A percentile compares a stretch with the other conserved stretches of the same genome.
Evolutionary conservation across 2,113 vertebrate genomes (phyloP).

Genomic region (Suncus etruscus): DNA sequence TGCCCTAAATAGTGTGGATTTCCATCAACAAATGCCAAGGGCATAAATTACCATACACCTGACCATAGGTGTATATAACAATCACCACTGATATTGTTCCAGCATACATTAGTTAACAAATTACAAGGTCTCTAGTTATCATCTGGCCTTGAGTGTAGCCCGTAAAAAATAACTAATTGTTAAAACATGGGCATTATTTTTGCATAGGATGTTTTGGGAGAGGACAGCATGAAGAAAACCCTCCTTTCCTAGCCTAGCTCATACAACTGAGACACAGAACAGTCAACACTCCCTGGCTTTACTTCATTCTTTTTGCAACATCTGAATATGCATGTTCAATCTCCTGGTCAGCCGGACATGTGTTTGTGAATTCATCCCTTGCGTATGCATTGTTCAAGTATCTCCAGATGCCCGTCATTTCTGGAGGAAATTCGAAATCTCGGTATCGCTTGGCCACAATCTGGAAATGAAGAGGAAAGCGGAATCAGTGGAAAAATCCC

Average conservation of each 20-base stretch:
- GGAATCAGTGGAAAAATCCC: constrained; percentile 43
- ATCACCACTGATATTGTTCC: not conserved
- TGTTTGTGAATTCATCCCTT: constrained; percentile 96
- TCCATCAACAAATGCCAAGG: not conserved
- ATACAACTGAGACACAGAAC: constrained; percentile 17
- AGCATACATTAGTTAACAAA: not conserved
- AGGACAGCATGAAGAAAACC: constrained; percentile 44
- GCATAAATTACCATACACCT: not conserved
- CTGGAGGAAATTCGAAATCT: constrained; percentile 93
- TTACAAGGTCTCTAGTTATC: not conserved
- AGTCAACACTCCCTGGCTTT: constrained; percentile 27
- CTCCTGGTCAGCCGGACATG: constrained; percentile 95
- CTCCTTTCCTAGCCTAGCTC: constrained; percentile 14
- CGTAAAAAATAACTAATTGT: not conserved
- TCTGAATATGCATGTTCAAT: constrained; percentile 94
- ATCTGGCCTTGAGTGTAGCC: not conserved
- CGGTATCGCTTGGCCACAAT: constrained; percentile 96
- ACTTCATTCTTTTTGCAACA: constrained; percentile 95
- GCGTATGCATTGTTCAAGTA: constrained; percentile 94
- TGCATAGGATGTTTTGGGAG: constrained; percentile 62
- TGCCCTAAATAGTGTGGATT: not conserved
- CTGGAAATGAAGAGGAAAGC: constrained; percentile 83
- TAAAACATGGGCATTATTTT: constrained; percentile 40
- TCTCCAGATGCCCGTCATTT: constrained; percentile 94
- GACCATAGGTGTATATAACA: not conserved